Percentiles rank a stretch among this genome's conserved stretches.
Evolutionary conservation across 1,140 invertebrate species (phyloP).

Genomic region (Cotesia typhae): DNA sequence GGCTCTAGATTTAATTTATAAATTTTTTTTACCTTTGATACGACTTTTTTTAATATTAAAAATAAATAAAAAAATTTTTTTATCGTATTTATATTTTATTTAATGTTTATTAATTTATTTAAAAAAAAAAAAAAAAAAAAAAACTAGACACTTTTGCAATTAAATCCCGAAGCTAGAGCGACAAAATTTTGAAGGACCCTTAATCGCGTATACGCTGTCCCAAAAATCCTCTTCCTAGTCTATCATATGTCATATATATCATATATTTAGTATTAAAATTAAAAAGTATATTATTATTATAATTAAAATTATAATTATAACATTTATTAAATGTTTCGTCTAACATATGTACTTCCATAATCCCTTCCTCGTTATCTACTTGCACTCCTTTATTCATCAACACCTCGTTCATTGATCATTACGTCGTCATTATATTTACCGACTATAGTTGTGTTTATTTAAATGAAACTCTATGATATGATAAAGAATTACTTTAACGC

Average conservation of each 20-base stretch:
- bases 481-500: not conserved
- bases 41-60: too few relatives aligned
- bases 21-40: too few relatives aligned
- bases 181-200: too few relatives aligned
- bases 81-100: too few relatives aligned
- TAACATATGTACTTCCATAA: conserved; percentile 22
- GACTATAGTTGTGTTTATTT: too few relatives aligned
- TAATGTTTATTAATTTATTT: too few relatives aligned
- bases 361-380: conserved; percentile 2
- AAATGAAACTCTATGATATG: not conserved
- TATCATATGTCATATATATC: conserved; percentile 17
- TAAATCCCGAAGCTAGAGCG: too few relatives aligned
- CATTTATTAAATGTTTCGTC: conserved; percentile 20
- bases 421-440: not conserved
- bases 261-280: conserved; percentile 36
- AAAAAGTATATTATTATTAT: conserved; percentile 22
- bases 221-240: conserved; percentile 37
- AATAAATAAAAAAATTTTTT: too few relatives aligned
- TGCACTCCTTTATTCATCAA: not conserved
- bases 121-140: too few relatives aligned
- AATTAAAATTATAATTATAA: not conserved
- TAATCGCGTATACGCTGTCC: conserved; percentile 26
- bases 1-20: too few relatives aligned
- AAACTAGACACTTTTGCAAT: too few relatives aligned
- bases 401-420: not conserved